Percentiles rank a stretch among this genome's conserved stretches.
These are phyloP conservation scores for Porites lobata DNA, from an alignment of 92 coral and sea anemone species.

Conservation along the genomic window DNA sequence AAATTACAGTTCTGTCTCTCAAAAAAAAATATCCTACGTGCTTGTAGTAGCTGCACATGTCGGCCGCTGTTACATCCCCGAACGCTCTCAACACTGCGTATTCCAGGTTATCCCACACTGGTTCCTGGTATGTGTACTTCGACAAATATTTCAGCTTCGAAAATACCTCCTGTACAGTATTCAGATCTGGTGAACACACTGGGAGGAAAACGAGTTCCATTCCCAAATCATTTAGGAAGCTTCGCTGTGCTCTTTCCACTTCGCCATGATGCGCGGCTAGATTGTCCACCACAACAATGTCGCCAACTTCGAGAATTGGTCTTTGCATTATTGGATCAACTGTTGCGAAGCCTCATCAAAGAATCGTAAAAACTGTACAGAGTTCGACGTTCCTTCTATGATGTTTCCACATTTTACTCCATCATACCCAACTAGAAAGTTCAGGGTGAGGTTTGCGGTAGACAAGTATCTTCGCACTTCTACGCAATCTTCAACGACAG, in stretches of 20 bases:
- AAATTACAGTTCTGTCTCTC: slow-evolving; percentile 45
- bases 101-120: slow-evolving; percentile 71
- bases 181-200: too few species aligned
- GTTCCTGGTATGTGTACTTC: slow-evolving; percentile 63
- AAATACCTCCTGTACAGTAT: slow-evolving; percentile 62
- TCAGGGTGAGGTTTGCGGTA: slow-evolving; percentile 65
- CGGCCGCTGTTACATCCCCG: slow-evolving; percentile 51
- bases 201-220: too few species aligned
- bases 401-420: slow-evolving; percentile 71
- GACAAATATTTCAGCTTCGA: slow-evolving; percentile 73
- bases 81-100: slow-evolving; percentile 57
- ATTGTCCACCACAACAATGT: slow-evolving; percentile 73
- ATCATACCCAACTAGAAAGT: slow-evolving; percentile 60
- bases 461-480: slow-evolving; percentile 59
- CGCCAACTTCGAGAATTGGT: slow-evolving; percentile 79
- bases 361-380: slow-evolving; percentile 71
- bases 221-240: slow-evolving; percentile 66
- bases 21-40: slow-evolving; percentile 51
- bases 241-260: slow-evolving; percentile 64
- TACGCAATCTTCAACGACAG: slow-evolving; percentile 71
- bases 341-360: slow-evolving; percentile 65
- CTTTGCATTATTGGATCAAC: slow-evolving; percentile 52
- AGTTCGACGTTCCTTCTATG: slow-evolving; percentile 71
- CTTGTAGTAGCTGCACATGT: slow-evolving; percentile 40
- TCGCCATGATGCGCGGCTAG: slow-evolving; percentile 78